phyloP scores from a whole-genome alignment of 2,797 vertebrate species.

The Malacoctenus gilli region DNA sequence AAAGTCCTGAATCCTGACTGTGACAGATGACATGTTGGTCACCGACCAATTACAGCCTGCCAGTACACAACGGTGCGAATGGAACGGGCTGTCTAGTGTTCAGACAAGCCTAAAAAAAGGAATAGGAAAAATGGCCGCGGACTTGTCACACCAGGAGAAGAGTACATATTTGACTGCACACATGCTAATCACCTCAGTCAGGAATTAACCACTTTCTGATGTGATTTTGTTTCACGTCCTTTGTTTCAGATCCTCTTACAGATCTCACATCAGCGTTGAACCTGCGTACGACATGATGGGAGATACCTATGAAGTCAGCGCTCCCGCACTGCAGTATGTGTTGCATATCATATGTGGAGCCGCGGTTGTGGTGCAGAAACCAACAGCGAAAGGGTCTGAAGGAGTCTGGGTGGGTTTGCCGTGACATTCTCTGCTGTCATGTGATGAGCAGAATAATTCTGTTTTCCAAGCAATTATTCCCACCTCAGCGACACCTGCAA shows the following conservation, averaged over 20 bases:
- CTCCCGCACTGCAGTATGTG: constrained; percentile 6
- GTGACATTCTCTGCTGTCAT: constrained; percentile 1
- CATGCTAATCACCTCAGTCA: constrained; percentile 2
- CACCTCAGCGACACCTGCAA: too few species aligned
- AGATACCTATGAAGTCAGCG: constrained; percentile 43
- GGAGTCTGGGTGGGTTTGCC: not conserved
- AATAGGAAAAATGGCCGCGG: not conserved
- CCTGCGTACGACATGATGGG: constrained; percentile 26
- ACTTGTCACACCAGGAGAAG: not conserved
- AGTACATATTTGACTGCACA: not conserved
- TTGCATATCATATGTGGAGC: constrained; percentile 8
- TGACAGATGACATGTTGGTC: not conserved
- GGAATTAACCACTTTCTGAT: constrained; percentile 17
- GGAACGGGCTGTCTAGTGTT: not conserved
- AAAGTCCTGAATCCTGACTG: too few species aligned
- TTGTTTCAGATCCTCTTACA: constrained; percentile 36
- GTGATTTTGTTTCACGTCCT: constrained; percentile 25
- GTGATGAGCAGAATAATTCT: constrained; percentile 6
- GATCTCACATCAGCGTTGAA: constrained; percentile 37
- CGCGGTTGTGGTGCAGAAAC: constrained; percentile 12
- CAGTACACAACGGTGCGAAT: not conserved
- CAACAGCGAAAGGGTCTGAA: constrained; percentile 16
- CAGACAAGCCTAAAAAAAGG: not conserved
- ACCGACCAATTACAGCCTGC: not conserved
- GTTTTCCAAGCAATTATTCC: not conserved